Conservation (phyloP, 2,113 vertebrate genomes). For the Phaethornis superciliosus region DNA sequence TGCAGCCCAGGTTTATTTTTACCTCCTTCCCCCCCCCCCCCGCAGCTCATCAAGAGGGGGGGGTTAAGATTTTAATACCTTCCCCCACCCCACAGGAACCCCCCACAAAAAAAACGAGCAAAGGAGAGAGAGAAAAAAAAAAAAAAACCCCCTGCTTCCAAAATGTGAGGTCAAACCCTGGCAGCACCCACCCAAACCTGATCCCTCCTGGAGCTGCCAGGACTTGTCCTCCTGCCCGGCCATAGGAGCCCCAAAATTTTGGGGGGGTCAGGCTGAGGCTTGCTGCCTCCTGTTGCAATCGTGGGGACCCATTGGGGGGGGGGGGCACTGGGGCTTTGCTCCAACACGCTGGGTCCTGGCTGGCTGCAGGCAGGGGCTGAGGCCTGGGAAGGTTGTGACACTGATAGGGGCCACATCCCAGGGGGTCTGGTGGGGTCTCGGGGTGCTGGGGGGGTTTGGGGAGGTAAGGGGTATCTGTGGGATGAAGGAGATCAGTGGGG, state of each 20-base stretch:
- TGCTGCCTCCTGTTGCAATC: neutral
- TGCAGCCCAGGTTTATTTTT: neutral
- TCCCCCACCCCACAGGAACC: fast-evolving
- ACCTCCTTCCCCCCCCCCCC: neutral
- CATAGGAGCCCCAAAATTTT: neutral
- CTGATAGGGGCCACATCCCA: fast-evolving
- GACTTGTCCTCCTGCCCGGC: neutral
- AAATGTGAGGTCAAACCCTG: neutral
- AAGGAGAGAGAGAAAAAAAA: fast-evolving
- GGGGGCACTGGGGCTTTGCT: neutral
- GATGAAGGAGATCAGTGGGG: neutral
- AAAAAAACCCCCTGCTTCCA: neutral
- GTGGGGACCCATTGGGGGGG: fast-evolving
- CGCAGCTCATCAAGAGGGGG: fast-evolving
- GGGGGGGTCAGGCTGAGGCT: neutral
- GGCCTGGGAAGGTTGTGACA: neutral
- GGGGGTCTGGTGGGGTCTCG: fast-evolving
- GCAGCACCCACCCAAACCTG: neutral
- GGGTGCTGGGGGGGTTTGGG: fast-evolving
- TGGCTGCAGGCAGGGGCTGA: fast-evolving
- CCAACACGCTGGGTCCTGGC: fast-evolving
- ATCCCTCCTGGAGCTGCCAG: neutral
- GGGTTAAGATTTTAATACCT: neutral
- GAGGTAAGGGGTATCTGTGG: fast-evolving
- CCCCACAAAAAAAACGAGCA: neutral